Percentiles rank a stretch among this genome's conserved stretches.
phyloP scores from a whole-genome alignment of 2,113 vertebrate species.

The Gopherus flavomarginatus region DNA sequence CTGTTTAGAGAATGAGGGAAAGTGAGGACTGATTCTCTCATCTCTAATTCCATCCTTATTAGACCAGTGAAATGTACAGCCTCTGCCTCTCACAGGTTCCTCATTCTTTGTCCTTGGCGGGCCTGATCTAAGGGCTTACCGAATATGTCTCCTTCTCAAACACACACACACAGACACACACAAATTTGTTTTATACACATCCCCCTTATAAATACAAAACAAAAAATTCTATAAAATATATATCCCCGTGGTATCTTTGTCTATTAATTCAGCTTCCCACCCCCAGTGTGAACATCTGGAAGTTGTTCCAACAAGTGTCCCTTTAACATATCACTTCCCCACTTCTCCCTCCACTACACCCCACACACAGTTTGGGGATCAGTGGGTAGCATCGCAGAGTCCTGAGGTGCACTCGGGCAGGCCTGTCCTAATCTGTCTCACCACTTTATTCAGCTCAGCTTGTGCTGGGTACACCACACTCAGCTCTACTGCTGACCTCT shows the following conservation, averaged over 20 bases:
- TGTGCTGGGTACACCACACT: too few relatives aligned
- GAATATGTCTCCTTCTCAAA: background rate
- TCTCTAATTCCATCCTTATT: slow-evolving; percentile 28
- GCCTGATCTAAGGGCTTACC: background rate
- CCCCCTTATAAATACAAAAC: background rate
- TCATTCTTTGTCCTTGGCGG: background rate
- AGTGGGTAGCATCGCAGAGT: too few relatives aligned
- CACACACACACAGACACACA: background rate
- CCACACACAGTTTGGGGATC: background rate
- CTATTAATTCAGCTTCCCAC: background rate
- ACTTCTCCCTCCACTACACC: background rate
- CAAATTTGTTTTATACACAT: background rate
- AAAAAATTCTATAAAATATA: background rate
- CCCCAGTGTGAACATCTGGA: background rate
- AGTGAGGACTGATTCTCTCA: slow-evolving; percentile 38
- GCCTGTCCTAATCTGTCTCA: background rate
- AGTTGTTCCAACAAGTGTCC: too few relatives aligned
- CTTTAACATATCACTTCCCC: background rate
- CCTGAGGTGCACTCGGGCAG: background rate
- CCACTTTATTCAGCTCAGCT: background rate
- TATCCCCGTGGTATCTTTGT: background rate
- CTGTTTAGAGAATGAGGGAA: slow-evolving; percentile 53
- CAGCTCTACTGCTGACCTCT: background rate
- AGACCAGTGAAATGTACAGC: slow-evolving; percentile 25
- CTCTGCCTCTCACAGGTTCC: background rate